Evolutionary conservation across 2,888 invertebrate genomes (phyloP), one percentile per base, ranked within the genome.

Genomic region (Aphodius sticticus): DNA sequence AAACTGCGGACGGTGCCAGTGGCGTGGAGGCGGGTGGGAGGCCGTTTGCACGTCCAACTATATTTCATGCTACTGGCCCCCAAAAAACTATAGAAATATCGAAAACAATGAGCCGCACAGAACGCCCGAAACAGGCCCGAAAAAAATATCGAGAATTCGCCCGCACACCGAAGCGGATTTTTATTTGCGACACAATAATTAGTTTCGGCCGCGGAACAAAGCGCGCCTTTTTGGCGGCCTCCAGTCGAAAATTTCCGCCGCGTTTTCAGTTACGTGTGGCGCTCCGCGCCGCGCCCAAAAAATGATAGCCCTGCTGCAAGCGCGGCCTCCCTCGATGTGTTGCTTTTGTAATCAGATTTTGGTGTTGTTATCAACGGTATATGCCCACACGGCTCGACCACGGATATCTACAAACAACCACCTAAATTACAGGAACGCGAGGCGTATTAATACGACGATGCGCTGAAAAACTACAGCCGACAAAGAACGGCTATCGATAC

Each of bases 141-240:
- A 74, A 74, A 74, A 74, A 74, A 74, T 35, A 35, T 74, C 74
- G 74, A 35, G 74, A 74, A 37, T 74, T 74, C 74, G 36, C 3
- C 9, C 53, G 53, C 53, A 53, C 53, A 12, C 74, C 74, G 35
- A 35, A 37, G 35, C 74, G 74, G 37, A 74, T 74, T 74, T 74
- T 74, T 74, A 74, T 74, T 74, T 74, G 74, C 74, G 74, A 74
- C 74, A 74, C 53, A 74, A 74, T 74, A 74, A 74, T 74, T 74
- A 74, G 74, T 74, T 74, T 74, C 74, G 74, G 53, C 74, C 74
- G 36, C 74, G 35, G 74, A 74, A 74, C 74, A 74, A 74, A 74
- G 74, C 16, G 74, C 36, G 12, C n/a, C 36, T 74, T 74, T 74
- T 70, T 74, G 35, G 35, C 74, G 35, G 74, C n/a, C 36, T 35